Percentiles rank a stretch among this genome's conserved stretches.
These are phyloP conservation scores for Paralichthys olivaceus DNA, from an alignment of 2,113 vertebrate genomes.

Conservation along the genomic window DNA sequence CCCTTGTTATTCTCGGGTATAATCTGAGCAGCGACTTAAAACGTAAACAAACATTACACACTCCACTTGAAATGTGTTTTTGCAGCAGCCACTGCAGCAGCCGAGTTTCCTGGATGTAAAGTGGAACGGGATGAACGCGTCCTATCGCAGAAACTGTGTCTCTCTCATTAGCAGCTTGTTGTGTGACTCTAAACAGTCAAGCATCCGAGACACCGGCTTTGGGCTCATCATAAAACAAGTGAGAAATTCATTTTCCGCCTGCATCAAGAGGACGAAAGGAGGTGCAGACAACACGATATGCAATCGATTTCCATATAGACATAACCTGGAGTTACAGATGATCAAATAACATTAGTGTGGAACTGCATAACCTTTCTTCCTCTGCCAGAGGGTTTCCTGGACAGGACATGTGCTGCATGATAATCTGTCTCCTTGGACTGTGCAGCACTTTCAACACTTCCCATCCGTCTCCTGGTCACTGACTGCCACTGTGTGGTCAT, in stretches of 20 bases:
- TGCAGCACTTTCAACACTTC: conserved; percentile 42
- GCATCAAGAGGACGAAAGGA: neutral
- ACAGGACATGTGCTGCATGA: conserved; percentile 59
- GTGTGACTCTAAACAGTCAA: conserved; percentile 14
- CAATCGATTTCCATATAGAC: conserved; percentile 26
- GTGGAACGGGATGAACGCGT: conserved; percentile 5
- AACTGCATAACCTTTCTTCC: conserved; percentile 65
- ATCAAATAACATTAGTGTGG: conserved; percentile 34
- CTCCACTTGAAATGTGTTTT: neutral
- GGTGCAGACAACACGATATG: neutral
- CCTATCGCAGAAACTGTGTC: neutral
- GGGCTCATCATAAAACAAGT: conserved; percentile 1
- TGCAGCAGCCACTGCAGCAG: conserved; percentile 53
- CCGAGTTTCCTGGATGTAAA: conserved; percentile 57
- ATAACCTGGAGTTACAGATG: conserved; percentile 6
- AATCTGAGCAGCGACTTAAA: neutral
- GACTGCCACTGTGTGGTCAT: conserved; percentile 75
- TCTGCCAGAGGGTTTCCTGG: conserved; percentile 58
- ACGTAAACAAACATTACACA: neutral
- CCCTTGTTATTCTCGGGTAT: neutral
- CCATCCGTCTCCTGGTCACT: conserved; percentile 42
- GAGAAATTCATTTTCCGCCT: neutral
- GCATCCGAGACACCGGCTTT: neutral
- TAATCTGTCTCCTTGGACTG: conserved; percentile 55
- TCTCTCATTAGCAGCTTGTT: conserved; percentile 39